Evolutionary conservation across 2,888 invertebrate species (phyloP).

Genomic region (Andrena marginata): DNA sequence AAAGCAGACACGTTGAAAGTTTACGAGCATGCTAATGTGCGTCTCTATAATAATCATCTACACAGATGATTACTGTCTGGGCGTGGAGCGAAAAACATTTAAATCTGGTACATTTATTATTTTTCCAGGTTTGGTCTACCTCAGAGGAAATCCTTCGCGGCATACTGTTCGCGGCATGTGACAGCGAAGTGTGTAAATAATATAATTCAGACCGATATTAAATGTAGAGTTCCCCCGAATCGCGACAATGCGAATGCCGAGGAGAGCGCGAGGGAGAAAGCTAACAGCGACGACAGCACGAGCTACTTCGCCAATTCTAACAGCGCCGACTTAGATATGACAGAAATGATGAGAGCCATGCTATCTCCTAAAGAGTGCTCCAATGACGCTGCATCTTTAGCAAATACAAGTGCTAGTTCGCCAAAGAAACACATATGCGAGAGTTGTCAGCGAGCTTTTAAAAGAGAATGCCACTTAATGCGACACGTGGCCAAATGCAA

Average conservation of each 20-base stretch:
- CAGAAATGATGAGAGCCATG: not conserved
- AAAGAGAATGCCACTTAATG: conserved; percentile 49
- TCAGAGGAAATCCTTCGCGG: conserved; percentile 62
- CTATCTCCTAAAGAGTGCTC: not conserved
- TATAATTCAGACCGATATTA: conserved; percentile 26
- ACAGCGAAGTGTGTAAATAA: conserved; percentile 42
- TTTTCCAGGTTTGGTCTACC: conserved; percentile 74
- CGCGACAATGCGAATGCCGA: not conserved
- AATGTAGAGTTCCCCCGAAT: conserved; percentile 18
- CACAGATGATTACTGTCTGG: conserved; percentile 24
- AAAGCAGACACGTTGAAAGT: conserved; percentile 83
- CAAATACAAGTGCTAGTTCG: conserved; percentile 1
- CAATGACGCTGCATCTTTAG: not conserved
- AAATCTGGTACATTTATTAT: conserved; percentile 72
- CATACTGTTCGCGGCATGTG: conserved; percentile 49
- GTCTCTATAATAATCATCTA: conserved; percentile 12
- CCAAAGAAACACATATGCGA: conserved; percentile 47
- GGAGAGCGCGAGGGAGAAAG: not conserved
- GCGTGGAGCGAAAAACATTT: conserved; percentile 28
- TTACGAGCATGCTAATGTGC: conserved; percentile 62
- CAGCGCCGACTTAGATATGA: not conserved
- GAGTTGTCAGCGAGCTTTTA: conserved; percentile 62
- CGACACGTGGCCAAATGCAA: conserved; percentile 42
- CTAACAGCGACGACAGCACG: not conserved
- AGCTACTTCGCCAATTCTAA: conserved; percentile 6